phyloP scores from a whole-genome alignment of 2,797 vertebrate species.

The Phylloscopus collybita region DNA sequence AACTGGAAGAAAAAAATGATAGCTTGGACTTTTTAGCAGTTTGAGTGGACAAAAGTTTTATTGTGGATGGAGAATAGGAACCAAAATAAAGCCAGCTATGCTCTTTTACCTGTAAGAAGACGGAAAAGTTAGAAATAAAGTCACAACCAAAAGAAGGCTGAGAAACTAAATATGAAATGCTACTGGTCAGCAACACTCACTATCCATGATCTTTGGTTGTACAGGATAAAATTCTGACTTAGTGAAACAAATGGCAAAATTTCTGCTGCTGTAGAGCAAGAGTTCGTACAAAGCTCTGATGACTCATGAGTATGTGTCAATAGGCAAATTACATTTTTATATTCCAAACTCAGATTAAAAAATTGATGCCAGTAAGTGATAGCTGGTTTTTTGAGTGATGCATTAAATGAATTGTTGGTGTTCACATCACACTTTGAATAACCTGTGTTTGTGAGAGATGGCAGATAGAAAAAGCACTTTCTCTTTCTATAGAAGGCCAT shows the following conservation, averaged over 20 bases:
- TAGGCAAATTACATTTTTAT: not conserved
- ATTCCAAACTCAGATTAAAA: not conserved
- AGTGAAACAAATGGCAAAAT: not conserved
- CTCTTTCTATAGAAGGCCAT: not conserved
- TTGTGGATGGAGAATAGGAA: not conserved
- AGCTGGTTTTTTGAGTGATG: not conserved
- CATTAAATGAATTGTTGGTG: not conserved
- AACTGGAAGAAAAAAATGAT: not conserved
- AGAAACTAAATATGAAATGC: not conserved
- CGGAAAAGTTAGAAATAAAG: not conserved
- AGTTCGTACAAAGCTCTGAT: not conserved
- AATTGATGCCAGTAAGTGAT: not conserved
- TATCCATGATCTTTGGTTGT: not conserved
- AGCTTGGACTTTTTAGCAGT: not conserved
- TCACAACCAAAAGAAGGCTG: not conserved
- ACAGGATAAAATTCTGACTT: not conserved
- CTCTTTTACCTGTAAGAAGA: not conserved
- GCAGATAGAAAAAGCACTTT: not conserved
- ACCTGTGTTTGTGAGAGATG: not conserved
- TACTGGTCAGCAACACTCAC: not conserved
- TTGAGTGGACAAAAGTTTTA: not conserved
- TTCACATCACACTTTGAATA: not conserved
- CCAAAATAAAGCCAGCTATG: not conserved
- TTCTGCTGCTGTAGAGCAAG: not conserved
- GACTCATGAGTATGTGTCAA: not conserved